Base-by-base conservation (phyloP, 1,140 invertebrate species). In the Drosophila willistoni region DNA sequence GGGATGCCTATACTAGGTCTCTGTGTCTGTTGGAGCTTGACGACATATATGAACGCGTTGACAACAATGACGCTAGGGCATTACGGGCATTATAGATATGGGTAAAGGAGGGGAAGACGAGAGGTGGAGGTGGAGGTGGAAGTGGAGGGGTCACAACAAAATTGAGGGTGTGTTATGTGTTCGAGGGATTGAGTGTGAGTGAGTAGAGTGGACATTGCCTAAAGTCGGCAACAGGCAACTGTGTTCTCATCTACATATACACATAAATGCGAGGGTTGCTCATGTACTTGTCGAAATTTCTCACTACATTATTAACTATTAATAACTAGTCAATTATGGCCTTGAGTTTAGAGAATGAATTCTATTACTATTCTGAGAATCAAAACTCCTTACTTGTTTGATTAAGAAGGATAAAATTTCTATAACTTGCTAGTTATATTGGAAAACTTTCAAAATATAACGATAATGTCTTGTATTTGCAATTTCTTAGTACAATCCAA, bases 21-120 rank as follows among this genome's bases (percentile, higher is more conserved):
- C 47, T 57, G 73, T 79, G 81, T 25, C 79, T 89, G 83, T 83
- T 89, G 73, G 84, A 80, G 84, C 83, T 83, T 89, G 84, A 87
- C 83, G 83, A 69, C 41, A 17, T 33, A 17, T 47, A 33, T 13
- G 34, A 54, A 36, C 71, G n/a, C 71, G 47, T 83, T 89, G 84
- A 87, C 83, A 84, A 69, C 75, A 77, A 66, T 77, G 73, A 71
- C 57, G 68, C 74, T 71, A 22, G 12, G 66, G 54, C 59, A 67
- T 77, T 66, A 79, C 72, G 47, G 55, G 73, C 73, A 36, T 77
- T 77, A 77, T 69, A 51, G 14, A 19, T 19, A 61, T 57, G 54
- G 65, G 44, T 67, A 69, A 22, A 42, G 71, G 42, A n/a, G 22
- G 47, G 65, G 51, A 69, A 67, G 25, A 47, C n/a, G n/a, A n/a